Base-by-base conservation (phyloP, 2,113 vertebrate species). In the Leucopsar rothschildi region DNA sequence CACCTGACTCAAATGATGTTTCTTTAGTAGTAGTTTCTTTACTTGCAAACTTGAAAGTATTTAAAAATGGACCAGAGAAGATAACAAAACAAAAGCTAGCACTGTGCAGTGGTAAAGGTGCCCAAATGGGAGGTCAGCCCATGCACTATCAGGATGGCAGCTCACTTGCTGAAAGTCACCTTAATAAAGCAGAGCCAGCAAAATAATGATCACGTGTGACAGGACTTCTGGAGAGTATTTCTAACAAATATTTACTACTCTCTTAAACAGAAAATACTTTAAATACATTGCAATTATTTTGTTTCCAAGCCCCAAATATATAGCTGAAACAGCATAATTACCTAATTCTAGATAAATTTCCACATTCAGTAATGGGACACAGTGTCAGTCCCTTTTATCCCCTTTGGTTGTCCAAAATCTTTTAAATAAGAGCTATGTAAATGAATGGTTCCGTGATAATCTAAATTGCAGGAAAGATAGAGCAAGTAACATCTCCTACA, bases 1-100 rank as follows among this genome's bases (percentile, higher is more conserved):
- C 47, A 64, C 64, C 11, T 22, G 20, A 61, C 10, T 63, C 21
- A 71, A 83, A 45, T 1, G 0, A 19, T 1, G 0, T 61, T 66
- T 61, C 37, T 73, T 73, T 50, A 55, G 39, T 19, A 45, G n/a
- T 23, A 8, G 2, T 35, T 86, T 47, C 21, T 79, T 76, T 76
- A n/a, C 11, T 10, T 63, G 27, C 10, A 52, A 27, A 55, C 8
- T 87, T 85, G 45, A 29, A 87, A 71, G 14, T 80, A 42, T 82
- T 82, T 52, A 11, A 56, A 76, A 79, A 55, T 40, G 31, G 40
- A 50, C 66, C 11, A 68, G 49, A 52, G 28, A 91, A 72, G 18
- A 23, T 20, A 61, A 53, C 9, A 31, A 53, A 80, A 39, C 15
- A 68, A 77, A 15, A 77, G 7, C 21, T 56, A 53, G 23, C 22